These are phyloP conservation scores for Drosophila busckii DNA, from an alignment of 1,140 invertebrate genomes.

Conservation along the genomic window DNA sequence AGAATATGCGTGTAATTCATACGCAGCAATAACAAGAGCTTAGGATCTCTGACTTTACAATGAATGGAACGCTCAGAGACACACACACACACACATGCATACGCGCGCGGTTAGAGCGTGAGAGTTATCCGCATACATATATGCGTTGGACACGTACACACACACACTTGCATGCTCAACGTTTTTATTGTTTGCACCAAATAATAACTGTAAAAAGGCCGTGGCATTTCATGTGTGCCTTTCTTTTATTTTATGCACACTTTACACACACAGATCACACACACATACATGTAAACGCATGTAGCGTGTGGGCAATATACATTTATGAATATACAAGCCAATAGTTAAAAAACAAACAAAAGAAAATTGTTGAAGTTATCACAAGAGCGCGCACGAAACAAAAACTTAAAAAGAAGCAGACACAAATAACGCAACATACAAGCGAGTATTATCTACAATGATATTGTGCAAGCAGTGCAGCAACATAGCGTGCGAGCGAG, in stretches of 20 bases:
- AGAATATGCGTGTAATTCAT: constrained; percentile 30
- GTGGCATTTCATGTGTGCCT: constrained; percentile 23
- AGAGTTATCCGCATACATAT: not conserved
- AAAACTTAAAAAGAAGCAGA: constrained; percentile 37
- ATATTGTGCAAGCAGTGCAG: constrained; percentile 31
- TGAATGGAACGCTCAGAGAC: constrained; percentile 34
- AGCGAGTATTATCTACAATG: constrained; percentile 56
- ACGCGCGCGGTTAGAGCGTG: not conserved
- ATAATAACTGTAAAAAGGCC: constrained; percentile 53
- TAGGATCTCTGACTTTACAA: constrained; percentile 29
- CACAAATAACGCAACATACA: constrained; percentile 60
- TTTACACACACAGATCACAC: constrained; percentile 5
- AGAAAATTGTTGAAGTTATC: constrained; percentile 14
- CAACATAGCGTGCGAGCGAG: constrained; percentile 16
- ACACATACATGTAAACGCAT: constrained; percentile 5
- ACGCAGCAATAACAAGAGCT: constrained; percentile 22
- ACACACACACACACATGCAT: constrained; percentile 7
- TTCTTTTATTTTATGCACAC: constrained; percentile 32
- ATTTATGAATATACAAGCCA: constrained; percentile 9
- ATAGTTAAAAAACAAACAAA: constrained; percentile 26
- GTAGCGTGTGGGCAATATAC: constrained; percentile 1
- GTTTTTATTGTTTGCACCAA: constrained; percentile 56
- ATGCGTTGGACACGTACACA: constrained; percentile 34
- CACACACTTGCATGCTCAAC: constrained; percentile 12
- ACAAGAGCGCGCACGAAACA: constrained; percentile 25